Conservation (phyloP, 2,797 vertebrate species). For the Premnoplex brunnescens region DNA sequence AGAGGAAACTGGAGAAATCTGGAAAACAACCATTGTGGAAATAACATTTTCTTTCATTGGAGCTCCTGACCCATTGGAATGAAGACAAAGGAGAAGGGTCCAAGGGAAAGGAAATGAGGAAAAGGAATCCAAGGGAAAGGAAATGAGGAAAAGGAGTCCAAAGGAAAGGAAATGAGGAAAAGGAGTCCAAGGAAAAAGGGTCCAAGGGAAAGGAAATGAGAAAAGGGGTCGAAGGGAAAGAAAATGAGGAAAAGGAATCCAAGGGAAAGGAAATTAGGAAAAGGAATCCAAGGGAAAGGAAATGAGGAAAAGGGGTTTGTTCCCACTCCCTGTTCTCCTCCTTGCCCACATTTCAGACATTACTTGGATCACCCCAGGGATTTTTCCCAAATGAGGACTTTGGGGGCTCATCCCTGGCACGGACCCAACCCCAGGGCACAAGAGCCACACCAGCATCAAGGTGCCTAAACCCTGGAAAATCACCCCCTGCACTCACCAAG, state of each 20-base stretch:
- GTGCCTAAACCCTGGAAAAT: background rate
- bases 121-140: too few species aligned
- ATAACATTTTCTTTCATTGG: background rate
- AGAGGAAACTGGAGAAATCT: background rate
- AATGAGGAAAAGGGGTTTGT: background rate
- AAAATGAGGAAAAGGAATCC: background rate
- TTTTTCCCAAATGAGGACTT: background rate
- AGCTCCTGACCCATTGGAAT: background rate
- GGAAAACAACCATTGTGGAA: background rate
- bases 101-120: background rate
- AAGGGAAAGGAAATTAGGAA: background rate
- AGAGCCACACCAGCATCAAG: background rate
- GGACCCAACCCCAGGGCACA: background rate
- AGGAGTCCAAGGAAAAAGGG: fast-evolving
- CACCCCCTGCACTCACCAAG: background rate
- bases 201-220: background rate
- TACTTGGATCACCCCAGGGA: background rate
- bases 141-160: background rate
- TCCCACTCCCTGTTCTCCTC: background rate
- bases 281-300: background rate
- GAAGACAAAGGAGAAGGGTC: background rate
- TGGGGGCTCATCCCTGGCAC: background rate
- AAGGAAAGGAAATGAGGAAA: background rate
- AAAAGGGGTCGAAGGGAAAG: background rate
- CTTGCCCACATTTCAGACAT: background rate